Conservation (phyloP, 1,140 invertebrate genomes). For the Aricia agestis region DNA sequence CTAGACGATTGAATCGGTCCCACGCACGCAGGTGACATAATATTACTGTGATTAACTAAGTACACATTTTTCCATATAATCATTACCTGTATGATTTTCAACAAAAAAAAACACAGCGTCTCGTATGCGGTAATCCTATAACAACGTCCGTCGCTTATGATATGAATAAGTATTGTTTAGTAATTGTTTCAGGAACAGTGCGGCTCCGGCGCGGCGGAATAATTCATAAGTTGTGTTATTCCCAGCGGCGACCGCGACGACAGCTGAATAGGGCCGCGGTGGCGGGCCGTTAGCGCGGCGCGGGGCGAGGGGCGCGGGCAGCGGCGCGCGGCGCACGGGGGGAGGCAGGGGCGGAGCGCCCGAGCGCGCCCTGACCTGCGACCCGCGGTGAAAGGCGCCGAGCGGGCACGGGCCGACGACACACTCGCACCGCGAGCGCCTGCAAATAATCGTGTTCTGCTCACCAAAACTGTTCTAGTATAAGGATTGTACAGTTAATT, state of each 20-base stretch:
- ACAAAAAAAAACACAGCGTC: background rate
- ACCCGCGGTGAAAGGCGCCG: slow-evolving; percentile 72
- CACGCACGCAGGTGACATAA: slow-evolving; percentile 6
- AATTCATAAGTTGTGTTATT: slow-evolving; percentile 66
- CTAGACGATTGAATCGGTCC: background rate
- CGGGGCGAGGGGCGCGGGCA: slow-evolving; percentile 32
- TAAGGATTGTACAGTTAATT: background rate
- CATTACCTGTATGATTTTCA: background rate
- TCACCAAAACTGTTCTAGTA: slow-evolving; percentile 40
- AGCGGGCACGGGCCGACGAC: slow-evolving; percentile 57
- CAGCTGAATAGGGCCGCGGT: slow-evolving; percentile 70
- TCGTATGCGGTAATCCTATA: background rate
- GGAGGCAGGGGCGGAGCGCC: slow-evolving; percentile 63
- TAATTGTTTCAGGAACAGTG: slow-evolving; percentile 64
- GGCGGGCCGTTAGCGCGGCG: slow-evolving; percentile 50
- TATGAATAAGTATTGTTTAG: slow-evolving; percentile 71
- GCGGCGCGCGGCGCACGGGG: slow-evolving; percentile 28
- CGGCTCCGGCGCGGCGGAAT: slow-evolving; percentile 49
- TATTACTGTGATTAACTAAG: slow-evolving; percentile 15
- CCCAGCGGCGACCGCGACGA: slow-evolving; percentile 58
- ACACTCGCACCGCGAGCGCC: slow-evolving; percentile 43
- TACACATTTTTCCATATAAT: slow-evolving; percentile 1
- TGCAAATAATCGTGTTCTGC: slow-evolving; percentile 52
- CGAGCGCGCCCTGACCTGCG: slow-evolving; percentile 73
- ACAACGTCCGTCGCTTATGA: slow-evolving; percentile 37